Conservation (phyloP, 2,113 vertebrate species). For the Crotalus tigris region DNA sequence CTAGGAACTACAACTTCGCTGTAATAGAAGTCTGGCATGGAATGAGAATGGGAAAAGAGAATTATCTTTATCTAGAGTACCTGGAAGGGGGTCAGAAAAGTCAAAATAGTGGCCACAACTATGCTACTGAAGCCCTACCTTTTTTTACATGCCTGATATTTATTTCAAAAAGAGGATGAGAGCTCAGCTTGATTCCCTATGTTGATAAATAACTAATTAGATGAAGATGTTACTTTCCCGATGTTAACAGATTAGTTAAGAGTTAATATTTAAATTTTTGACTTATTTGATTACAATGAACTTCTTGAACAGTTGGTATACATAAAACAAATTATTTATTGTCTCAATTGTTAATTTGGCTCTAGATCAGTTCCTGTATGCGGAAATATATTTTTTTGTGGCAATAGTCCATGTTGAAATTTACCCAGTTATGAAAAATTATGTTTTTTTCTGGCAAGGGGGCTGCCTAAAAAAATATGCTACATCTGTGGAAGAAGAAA, state of each 20-base stretch:
- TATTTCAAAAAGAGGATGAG: background rate
- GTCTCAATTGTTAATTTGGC: background rate
- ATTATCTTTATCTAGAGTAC: background rate
- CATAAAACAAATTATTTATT: background rate
- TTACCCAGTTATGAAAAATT: background rate
- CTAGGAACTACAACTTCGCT: background rate
- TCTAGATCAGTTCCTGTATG: background rate
- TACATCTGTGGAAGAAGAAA: background rate
- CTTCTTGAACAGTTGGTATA: background rate
- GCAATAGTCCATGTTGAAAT: background rate
- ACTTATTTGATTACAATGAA: background rate
- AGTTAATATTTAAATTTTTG: background rate
- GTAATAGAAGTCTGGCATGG: background rate
- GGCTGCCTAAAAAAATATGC: background rate
- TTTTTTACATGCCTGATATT: background rate
- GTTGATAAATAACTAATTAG: background rate
- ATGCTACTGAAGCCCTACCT: background rate
- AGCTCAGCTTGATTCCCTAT: background rate
- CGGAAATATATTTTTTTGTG: background rate
- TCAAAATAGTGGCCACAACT: background rate
- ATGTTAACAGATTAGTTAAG: background rate
- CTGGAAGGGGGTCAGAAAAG: background rate
- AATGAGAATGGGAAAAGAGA: background rate
- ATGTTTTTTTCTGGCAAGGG: background rate
- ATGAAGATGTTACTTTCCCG: background rate